Base-by-base conservation (phyloP, 1,140 invertebrate genomes). In the Schlechtendalia chinensis region DNA sequence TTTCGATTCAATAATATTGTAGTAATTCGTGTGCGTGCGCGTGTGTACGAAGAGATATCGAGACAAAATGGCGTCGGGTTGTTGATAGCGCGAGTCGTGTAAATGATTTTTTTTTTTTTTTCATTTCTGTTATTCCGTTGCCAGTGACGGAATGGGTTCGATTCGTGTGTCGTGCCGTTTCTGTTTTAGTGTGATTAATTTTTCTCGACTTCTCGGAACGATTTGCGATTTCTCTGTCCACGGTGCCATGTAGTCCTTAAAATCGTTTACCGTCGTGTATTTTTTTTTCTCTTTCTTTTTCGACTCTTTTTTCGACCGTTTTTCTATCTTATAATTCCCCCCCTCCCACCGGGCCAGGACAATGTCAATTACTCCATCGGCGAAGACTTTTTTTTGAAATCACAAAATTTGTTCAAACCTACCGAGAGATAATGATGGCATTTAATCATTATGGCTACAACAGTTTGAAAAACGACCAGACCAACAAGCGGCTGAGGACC, bases 51-150 rank as follows among this genome's bases (percentile, higher is more conserved):
- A 24, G 29, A 63, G 75, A 79, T 79, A 79, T 61, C 29, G 75
- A 61, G 75, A 79, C 75, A 79, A 79, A 79, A 79, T 79, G 75
- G 75, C 75, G 75, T 79, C 75, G 11, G 8, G 17, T 50, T 50
- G 24, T 29, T 79, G 75, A 79, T 79, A 79, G 75, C 22, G 39
- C 72, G 29, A 61, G 16, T 79, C 12, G 47, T 50, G 45, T 72
- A 54, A 0, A 2, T 50, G 14, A 47, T 27, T 69, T 69, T 47
- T 45, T 69, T 67, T 45, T 45, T 45, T 67, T 45, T 67, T n/a
- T 67, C 22, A 45, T 45, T 69, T 11, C 50, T 69, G 8, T 58
- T 29, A 59, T 24, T 71, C 11, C 67, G 10, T 22, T 71, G 22
- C 67, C 45, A 71, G 22, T 16, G 22, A 61, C 56, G 22, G 39